phyloP scores from a whole-genome alignment of 1,140 invertebrate genomes.

The Brachionus paranguensis region DNA sequence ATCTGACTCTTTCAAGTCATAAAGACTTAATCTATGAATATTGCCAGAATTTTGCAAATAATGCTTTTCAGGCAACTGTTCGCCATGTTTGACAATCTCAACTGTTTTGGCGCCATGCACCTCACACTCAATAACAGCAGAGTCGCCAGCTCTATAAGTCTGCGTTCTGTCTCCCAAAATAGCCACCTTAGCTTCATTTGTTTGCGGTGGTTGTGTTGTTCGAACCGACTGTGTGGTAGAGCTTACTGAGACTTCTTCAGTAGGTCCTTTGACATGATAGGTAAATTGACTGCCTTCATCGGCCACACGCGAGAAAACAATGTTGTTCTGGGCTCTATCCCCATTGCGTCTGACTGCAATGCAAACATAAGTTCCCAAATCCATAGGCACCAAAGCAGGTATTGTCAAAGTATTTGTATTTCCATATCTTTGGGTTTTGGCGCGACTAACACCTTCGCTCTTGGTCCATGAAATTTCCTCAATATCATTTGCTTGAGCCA shows the following conservation, averaged over 20 bases:
- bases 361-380: conserved; percentile 38
- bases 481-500: conserved; percentile 10
- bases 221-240: background rate
- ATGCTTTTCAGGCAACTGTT: background rate
- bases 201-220: background rate
- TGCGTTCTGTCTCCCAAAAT: background rate
- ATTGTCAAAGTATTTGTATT: conserved; percentile 17
- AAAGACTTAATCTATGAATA: background rate
- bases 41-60: background rate
- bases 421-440: background rate
- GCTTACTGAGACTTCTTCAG: background rate
- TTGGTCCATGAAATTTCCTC: conserved; percentile 20
- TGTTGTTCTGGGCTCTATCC: conserved; percentile 13
- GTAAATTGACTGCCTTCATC: conserved; percentile 37
- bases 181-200: background rate
- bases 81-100: background rate
- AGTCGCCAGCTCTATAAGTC: background rate
- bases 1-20: background rate
- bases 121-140: conserved; percentile 9
- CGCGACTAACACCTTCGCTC: conserved; percentile 25
- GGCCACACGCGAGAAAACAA: background rate
- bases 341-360: conserved; percentile 11
- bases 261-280: conserved; percentile 26
- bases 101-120: background rate
- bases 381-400: conserved; percentile 25